Base-by-base conservation (phyloP, 2,797 vertebrate genomes). In the Pempheris klunzingeri region DNA sequence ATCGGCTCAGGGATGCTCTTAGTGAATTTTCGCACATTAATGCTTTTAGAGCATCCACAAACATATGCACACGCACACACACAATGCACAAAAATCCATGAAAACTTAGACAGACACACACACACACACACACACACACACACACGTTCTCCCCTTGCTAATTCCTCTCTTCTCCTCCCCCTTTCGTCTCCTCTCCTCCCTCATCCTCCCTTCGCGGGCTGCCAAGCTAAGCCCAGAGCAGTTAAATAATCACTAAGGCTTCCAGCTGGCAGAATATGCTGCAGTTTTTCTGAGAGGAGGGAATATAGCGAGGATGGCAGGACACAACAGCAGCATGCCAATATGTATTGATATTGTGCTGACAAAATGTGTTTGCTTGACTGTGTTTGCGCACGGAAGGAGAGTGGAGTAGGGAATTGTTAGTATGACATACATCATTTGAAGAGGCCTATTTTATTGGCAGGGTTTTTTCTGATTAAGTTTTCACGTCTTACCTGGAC, bases 171-270 rank as follows among this genome's bases (percentile, higher is more conserved):
- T 89, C 87, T 89, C 89, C 91, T 90, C 92, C 91, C 77, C 68
- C 39, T 84, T 87, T 87, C 82, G 86, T 90, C 88, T 90, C 84
- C 78, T 90, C 92, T 92, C 90, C 92, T 92, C 92, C 92, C 87
- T 90, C 91, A 78, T 82, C 91, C 88, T 90, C 91, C 88, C 86
- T 87, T 84, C 66, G 67, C 75, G 75, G 86, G 84, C 80, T 93
- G 93, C 91, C 93, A 94, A 92, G 92, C 91, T 92, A 92, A 93
- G 88, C 94, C 90, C 88, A 85, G 86, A 93, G 93, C 90, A 90
- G 91, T 93, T 93, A 94, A 95, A 94, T 93, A 94, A 94, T 94
- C 93, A 93, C 91, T 85, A 88, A 94, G 87, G 90, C 90, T 90
- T 94, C 94, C 92, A 94, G 94, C 90, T 94, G 93, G 94, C 92